Percentiles rank a stretch among this genome's conserved stretches.
phyloP scores from a whole-genome alignment of 1,140 invertebrate species.

The Onthophagus taurus region DNA sequence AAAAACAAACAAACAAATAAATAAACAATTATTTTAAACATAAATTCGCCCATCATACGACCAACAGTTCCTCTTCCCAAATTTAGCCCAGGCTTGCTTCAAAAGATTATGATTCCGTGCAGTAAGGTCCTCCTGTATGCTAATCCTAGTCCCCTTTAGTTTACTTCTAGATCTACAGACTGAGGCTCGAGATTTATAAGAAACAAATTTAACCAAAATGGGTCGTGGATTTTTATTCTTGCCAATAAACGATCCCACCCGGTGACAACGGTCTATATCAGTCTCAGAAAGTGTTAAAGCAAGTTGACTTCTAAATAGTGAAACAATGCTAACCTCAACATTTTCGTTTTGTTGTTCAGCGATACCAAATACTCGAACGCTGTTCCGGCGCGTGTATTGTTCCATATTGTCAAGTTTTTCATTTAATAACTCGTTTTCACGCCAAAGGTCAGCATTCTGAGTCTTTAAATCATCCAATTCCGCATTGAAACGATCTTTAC shows the following conservation, averaged over 20 bases:
- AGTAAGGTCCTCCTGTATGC: background rate
- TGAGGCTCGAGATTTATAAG: background rate
- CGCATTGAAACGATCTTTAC: too few relatives aligned
- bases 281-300: background rate
- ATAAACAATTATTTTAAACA: too few relatives aligned
- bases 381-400: background rate
- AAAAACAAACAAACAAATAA: background rate
- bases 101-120: background rate
- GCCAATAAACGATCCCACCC: background rate
- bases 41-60: background rate
- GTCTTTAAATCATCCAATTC: too few relatives aligned
- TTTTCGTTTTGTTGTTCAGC: background rate
- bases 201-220: background rate
- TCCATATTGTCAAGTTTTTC: background rate
- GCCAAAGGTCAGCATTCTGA: too few relatives aligned
- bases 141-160: background rate
- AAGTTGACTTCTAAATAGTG: background rate
- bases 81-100: background rate
- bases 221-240: background rate
- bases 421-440: background rate
- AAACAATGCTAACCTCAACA: background rate
- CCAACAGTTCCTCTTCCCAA: background rate
- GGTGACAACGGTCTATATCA: background rate
- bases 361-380: background rate
- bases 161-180: background rate